Evolutionary conservation across 2,113 vertebrate species (phyloP), one percentile per base, ranked within the genome.

Genomic region (Craseonycteris thonglongyai): DNA sequence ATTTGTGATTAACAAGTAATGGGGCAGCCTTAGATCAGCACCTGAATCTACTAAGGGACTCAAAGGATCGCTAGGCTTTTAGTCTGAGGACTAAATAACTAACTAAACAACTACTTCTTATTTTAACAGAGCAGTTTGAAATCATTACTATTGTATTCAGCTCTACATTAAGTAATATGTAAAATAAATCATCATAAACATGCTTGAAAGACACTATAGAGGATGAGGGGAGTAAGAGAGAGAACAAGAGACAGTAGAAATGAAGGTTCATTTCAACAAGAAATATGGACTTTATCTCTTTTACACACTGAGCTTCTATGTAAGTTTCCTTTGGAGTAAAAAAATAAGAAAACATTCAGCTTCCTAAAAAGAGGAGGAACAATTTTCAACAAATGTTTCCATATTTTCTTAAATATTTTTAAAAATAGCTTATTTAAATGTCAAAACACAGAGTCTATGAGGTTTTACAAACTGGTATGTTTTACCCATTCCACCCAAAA

Each of bases 301-400:
- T 68, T 71, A 69, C 1, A 82, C 35, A 54, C 11, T 87, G 28
- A 94, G 28, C 35, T 66, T 65, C 45, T 38, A 26, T 13, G 0
- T 21, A 45, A 65, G n/a, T 75, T 94, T 72, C 86, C 85, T 47
- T 69, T 63, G 24, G 13, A 75, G 22, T 18, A 65, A 66, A 45
- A 69, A 42, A 69, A 47, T 40, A 66, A 68, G 18, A 71, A 15
- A 72, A 68, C 16, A 19, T 47, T 71, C 61, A n/a, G 10, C 16
- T 45, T 83, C 63, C 72, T 92, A 9, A 84, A 92, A 40, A 47
- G 30, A 7, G 19, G 0, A 58, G 12, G 0, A 18, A 35, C 16
- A 93, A 68, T 86, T 96, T 94, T 90, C 45, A 92, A 35, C 40
- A 87, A 80, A 51, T 40, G 14, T 83, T 69, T 83, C 13, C 19